A percentile compares a stretch with the other conserved stretches of the same genome.
These are phyloP conservation scores for Natator depressus DNA, from an alignment of 2,113 vertebrate species.

Conservation along the genomic window DNA sequence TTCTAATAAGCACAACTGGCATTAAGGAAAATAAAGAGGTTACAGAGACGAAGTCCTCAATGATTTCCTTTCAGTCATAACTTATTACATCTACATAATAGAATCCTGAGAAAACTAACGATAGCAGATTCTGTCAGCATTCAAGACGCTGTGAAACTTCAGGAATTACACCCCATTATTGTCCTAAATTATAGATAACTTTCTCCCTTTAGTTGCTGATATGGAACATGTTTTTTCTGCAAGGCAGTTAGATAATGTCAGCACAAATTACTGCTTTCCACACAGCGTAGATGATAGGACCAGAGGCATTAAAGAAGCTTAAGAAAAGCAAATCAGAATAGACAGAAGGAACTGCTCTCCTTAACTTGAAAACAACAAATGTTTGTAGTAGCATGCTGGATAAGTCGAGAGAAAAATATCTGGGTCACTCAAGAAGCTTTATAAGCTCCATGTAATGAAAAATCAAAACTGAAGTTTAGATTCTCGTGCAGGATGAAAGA, in stretches of 20 bases:
- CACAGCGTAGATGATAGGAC: slow-evolving; percentile 32
- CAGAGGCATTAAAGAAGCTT: slow-evolving; percentile 38
- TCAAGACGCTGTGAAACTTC: neutral
- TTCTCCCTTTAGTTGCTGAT: slow-evolving; percentile 29
- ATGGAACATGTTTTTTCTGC: slow-evolving; percentile 51
- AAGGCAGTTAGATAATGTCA: slow-evolving; percentile 64
- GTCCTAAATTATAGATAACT: slow-evolving; percentile 50
- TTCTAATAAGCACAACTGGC: neutral
- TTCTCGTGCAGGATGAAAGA: neutral
- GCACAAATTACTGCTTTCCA: slow-evolving; percentile 54
- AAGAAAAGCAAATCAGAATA: slow-evolving; percentile 29
- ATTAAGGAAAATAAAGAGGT: neutral
- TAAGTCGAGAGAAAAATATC: neutral
- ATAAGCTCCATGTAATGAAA: neutral
- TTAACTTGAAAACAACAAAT: slow-evolving; percentile 48
- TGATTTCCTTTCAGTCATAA: slow-evolving; percentile 37
- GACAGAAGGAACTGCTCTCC: slow-evolving; percentile 44
- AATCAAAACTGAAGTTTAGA: neutral
- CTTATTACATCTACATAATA: neutral
- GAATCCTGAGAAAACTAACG: neutral
- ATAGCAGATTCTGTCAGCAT: neutral
- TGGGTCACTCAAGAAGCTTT: neutral
- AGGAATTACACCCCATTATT: slow-evolving; percentile 49
- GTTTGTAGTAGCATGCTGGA: neutral
- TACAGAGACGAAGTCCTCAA: slow-evolving; percentile 7